Percentiles rank a stretch among this genome's conserved stretches.
Evolutionary conservation across 2,113 vertebrate genomes (phyloP).

Genomic region (Vanacampus margaritifer): DNA sequence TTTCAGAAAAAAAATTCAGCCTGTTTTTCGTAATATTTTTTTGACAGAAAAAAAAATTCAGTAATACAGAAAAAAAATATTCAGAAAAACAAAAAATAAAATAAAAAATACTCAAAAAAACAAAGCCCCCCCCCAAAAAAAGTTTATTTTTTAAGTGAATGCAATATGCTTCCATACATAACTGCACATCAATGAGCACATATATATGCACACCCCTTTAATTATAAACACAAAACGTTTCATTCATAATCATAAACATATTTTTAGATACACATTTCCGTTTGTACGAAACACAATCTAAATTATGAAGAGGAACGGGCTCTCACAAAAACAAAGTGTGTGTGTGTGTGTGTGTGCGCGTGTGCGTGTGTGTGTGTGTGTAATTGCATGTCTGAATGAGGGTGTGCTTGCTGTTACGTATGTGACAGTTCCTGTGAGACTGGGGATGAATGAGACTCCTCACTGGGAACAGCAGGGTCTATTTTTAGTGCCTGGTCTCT

Average conservation of each 20-base stretch:
- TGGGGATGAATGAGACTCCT: constrained; percentile 52
- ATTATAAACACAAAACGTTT: neutral
- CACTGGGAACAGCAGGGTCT: constrained; percentile 48
- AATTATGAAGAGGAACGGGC: neutral
- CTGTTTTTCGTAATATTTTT: no score
- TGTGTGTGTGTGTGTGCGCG: neutral
- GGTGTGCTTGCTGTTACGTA: neutral
- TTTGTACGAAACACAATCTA: neutral
- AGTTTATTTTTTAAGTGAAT: no score
- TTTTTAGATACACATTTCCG: neutral
- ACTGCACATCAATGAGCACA: neutral
- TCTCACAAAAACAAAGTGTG: neutral
- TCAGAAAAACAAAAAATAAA: no score
- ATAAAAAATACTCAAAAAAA: no score
- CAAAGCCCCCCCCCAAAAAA: no score
- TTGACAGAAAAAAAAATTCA: no score
- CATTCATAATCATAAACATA: neutral
- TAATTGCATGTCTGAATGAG: constrained; percentile 12
- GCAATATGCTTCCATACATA: no score
- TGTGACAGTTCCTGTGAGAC: constrained; percentile 48
- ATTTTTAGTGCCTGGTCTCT: constrained; percentile 58
- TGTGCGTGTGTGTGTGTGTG: neutral
- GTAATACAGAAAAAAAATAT: no score
- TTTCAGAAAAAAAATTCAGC: no score
- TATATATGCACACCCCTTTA: neutral